phyloP scores from a whole-genome alignment of 2,888 invertebrate genomes.

The Agrenia bidenticulata region DNA sequence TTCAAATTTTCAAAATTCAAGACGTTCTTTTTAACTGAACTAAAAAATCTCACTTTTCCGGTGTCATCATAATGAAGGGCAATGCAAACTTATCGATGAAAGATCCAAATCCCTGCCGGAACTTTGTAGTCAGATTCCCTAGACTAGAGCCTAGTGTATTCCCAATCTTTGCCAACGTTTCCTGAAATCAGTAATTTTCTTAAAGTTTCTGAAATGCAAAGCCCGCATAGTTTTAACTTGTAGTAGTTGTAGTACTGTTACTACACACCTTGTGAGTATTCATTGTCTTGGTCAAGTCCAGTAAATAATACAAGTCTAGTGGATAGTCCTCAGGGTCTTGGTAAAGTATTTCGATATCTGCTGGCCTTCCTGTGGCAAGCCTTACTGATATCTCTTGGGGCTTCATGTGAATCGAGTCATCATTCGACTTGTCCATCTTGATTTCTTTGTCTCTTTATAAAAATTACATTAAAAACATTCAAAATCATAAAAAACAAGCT shows the following conservation, averaged over 20 bases:
- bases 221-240: no score
- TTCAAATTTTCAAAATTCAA: background rate
- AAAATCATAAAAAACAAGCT: background rate
- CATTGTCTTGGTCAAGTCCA: slow-evolving; percentile 40
- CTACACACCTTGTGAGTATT: slow-evolving; percentile 36
- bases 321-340: slow-evolving; percentile 37
- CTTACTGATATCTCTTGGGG: slow-evolving; percentile 31
- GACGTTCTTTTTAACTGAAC: background rate
- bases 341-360: slow-evolving; percentile 20
- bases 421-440: background rate
- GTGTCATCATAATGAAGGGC: slow-evolving; percentile 27
- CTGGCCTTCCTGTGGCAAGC: slow-evolving; percentile 22
- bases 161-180: slow-evolving; percentile 22
- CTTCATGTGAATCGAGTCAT: slow-evolving; percentile 15
- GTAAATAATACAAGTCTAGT: slow-evolving; percentile 40
- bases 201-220: background rate
- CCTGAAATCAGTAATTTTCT: slow-evolving; percentile 17
- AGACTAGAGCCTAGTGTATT: no score
- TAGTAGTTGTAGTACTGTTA: no score
- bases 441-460: background rate
- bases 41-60: slow-evolving; percentile 7
- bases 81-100: slow-evolving; percentile 41
- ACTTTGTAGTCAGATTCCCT: slow-evolving; percentile 16
- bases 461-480: background rate
- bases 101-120: slow-evolving; percentile 38